Evolutionary conservation across 2,888 invertebrate genomes (phyloP), one percentile per base, ranked within the genome.

Genomic region (Drosophila bunnanda): DNA sequence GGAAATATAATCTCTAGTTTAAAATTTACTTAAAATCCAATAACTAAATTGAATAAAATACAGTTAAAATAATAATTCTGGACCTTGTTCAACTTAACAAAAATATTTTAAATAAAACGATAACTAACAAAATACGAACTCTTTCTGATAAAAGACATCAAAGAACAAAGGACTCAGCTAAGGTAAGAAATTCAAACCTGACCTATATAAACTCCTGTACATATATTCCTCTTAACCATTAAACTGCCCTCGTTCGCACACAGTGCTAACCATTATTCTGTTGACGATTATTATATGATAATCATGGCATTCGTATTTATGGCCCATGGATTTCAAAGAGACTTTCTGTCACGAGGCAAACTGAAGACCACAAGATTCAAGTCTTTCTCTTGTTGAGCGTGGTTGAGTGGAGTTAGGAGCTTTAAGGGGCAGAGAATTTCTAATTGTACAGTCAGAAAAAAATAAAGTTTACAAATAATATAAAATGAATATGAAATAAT

Each of bases 271-370:
- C 41, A 43, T 43, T 41, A 55, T 60, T 53, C 39, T 36, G 39
- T 36, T 53, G 44, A 41, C 22, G 46, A 72, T 72, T 30, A 39
- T 62, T 72, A 62, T 46, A 50, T 54, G 55, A 55, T 71, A 60
- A 72, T 60, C 48, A 55, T 72, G 52, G 22, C 57, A 52, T 38
- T 54, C 38, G 38, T 43, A 53, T 66, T 66, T 66, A 53, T 67
- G 69, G 41, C 32, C 12, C 41, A 43, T 55, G 38, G 55, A 34
- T 34, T 50, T 44, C 55, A 7, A 46, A 44, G 56, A 32, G 52
- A 44, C 32, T 38, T 38, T 68, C 46, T 44, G 52, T 66, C 52
- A 65, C 34, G 28, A 15, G n/a, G 20, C 28, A 30, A 58, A 20
- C 12, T 38, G 28, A 36, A 58, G 39, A 59, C 43, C 32, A n/a